Evolutionary conservation across 2,797 vertebrate species (phyloP), one percentile per base, ranked within the genome.

Genomic region (Nothura maculosa): DNA sequence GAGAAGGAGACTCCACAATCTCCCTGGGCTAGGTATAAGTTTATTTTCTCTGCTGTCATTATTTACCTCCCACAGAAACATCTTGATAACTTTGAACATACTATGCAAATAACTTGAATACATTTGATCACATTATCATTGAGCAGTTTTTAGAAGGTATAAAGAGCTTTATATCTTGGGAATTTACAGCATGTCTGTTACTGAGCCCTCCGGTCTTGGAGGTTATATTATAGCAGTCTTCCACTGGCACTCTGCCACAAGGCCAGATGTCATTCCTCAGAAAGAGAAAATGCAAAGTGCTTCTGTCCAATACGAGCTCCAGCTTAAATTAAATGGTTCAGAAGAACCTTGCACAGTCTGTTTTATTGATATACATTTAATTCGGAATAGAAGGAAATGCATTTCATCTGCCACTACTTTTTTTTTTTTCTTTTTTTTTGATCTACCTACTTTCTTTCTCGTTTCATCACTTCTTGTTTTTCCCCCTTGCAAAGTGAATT

Each of bases 91-190:
- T n/a, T n/a, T n/a, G n/a, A n/a, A n/a, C n/a, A n/a, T n/a, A n/a
- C n/a, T n/a, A n/a, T n/a, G n/a, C n/a, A n/a, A n/a, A n/a, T n/a
- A n/a, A n/a, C n/a, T n/a, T n/a, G n/a, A n/a, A n/a, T n/a, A n/a
- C n/a, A n/a, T n/a, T n/a, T n/a, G n/a, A n/a, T n/a, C n/a, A n/a
- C n/a, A n/a, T n/a, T n/a, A n/a, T n/a, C n/a, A n/a, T n/a, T n/a
- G n/a, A n/a, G n/a, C n/a, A n/a, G n/a, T n/a, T n/a, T n/a, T n/a
- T n/a, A n/a, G n/a, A n/a, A n/a, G n/a, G n/a, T n/a, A n/a, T n/a
- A n/a, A n/a, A n/a, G n/a, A n/a, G n/a, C n/a, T n/a, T n/a, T 6
- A 30, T 14, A 20, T 24, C 48, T 47, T 69, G 1, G 3, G 4
- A 64, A 14, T 1, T 48, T 19, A 6, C 9, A 47, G 19, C 13